A percentile compares a stretch with the other conserved stretches of the same genome.
These are phyloP conservation scores for Polypedilum pembai DNA, from an alignment of 1,140 invertebrate genomes.

Conservation along the genomic window DNA sequence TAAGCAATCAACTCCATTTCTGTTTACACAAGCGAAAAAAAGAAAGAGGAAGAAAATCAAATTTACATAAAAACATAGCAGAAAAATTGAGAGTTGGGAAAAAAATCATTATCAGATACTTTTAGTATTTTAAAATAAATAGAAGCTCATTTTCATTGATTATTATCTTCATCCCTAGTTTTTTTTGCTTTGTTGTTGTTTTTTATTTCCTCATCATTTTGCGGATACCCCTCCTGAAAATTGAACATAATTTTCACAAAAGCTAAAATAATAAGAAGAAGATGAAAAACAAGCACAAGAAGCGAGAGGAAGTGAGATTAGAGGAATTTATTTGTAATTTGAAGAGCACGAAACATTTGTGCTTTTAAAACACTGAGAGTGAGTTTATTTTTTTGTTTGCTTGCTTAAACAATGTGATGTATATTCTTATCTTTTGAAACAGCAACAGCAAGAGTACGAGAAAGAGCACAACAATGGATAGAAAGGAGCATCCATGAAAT, in stretches of 20 bases:
- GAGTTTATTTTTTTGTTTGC: not conserved
- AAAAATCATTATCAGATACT: constrained; percentile 13
- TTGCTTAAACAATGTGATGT: not conserved
- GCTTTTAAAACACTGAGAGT: not conserved
- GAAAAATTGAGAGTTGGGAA: not conserved
- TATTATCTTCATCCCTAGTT: not conserved
- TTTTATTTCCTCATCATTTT: not conserved
- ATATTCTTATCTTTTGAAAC: constrained; percentile 5
- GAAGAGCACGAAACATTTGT: constrained; percentile 7
- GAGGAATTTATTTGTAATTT: constrained; percentile 28
- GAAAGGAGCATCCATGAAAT: too few species aligned
- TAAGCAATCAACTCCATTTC: not conserved
- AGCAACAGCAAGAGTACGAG: constrained; percentile 1
- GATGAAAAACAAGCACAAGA: not conserved
- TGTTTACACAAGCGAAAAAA: not conserved
- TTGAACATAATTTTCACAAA: constrained; percentile 13
- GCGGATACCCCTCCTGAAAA: not conserved
- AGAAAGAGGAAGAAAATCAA: not conserved
- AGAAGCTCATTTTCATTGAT: constrained; percentile 13
- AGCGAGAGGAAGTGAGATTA: constrained; percentile 7
- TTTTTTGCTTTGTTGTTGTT: not conserved
- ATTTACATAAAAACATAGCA: not conserved
- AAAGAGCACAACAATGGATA: too few species aligned
- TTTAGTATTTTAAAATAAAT: not conserved
- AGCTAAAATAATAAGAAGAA: not conserved